phyloP scores from a whole-genome alignment of 2,888 invertebrate species.

The Tenthredo livida region DNA sequence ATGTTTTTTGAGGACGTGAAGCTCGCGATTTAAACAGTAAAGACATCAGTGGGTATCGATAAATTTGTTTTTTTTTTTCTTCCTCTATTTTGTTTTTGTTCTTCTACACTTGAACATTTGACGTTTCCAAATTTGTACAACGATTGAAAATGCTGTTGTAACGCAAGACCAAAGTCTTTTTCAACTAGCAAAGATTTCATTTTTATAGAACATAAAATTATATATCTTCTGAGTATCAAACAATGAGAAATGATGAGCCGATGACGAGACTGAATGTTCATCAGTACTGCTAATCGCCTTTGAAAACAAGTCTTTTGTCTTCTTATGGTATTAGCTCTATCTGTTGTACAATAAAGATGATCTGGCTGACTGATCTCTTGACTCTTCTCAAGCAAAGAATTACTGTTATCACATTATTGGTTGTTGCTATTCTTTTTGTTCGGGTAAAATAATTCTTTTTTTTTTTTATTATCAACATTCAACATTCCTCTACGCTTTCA shows the following conservation, averaged over 20 bases:
- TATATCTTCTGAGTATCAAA: not conserved
- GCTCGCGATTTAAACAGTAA: slow-evolving; percentile 34
- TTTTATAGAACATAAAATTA: not conserved
- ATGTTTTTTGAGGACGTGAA: slow-evolving; percentile 32
- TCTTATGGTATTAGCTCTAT: slow-evolving; percentile 6
- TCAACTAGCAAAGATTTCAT: slow-evolving; percentile 5
- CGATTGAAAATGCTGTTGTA: not conserved
- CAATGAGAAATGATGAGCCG: slow-evolving; percentile 53
- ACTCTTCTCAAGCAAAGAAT: slow-evolving; percentile 14
- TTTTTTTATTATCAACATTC: not conserved
- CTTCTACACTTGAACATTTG: slow-evolving; percentile 60
- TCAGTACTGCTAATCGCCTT: slow-evolving; percentile 28
- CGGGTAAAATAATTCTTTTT: not conserved
- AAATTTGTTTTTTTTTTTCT: not conserved
- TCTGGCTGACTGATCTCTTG: slow-evolving; percentile 53
- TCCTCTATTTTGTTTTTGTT: not conserved
- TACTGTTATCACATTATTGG: slow-evolving; percentile 19
- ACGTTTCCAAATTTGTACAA: slow-evolving; percentile 64
- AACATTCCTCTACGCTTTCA: not conserved
- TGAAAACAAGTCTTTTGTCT: slow-evolving; percentile 50
- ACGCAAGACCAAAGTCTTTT: slow-evolving; percentile 21
- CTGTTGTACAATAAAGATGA: slow-evolving; percentile 50
- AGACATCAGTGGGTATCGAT: not conserved
- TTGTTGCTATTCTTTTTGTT: slow-evolving; percentile 23
- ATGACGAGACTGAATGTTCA: slow-evolving; percentile 53